Evolutionary conservation across 2,888 invertebrate genomes (phyloP).

Genomic region (Lutraria lutraria): DNA sequence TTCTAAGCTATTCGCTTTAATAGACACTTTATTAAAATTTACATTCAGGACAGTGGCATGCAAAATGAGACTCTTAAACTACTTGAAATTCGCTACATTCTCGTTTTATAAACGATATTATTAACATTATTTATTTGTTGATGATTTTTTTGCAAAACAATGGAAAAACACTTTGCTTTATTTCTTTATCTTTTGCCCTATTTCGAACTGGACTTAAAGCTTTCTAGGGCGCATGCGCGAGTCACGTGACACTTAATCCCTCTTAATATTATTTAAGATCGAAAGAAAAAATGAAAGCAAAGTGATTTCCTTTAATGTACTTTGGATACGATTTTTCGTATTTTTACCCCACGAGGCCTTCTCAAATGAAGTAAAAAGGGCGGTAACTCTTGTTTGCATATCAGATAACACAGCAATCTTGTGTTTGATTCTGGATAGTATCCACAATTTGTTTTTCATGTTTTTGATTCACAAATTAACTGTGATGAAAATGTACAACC

Average conservation of each 20-base stretch:
- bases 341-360: conserved; percentile 43
- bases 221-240: conserved; percentile 33
- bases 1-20: conserved; percentile 54
- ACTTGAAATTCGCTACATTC: conserved; percentile 52
- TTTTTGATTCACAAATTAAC: conserved; percentile 29
- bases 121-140: conserved; percentile 33
- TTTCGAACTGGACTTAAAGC: conserved; percentile 55
- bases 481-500: conserved; percentile 37
- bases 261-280: conserved; percentile 28
- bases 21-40: conserved; percentile 58
- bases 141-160: conserved; percentile 45
- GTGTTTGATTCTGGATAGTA: conserved; percentile 32
- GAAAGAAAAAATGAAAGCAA: conserved; percentile 48
- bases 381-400: conserved; percentile 41
- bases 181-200: conserved; percentile 50
- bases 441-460: conserved; percentile 40
- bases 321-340: conserved; percentile 41
- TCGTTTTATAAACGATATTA: conserved; percentile 29
- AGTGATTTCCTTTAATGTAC: conserved; percentile 43
- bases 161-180: conserved; percentile 55
- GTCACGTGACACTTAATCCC: conserved; percentile 42
- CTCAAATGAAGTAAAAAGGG: conserved; percentile 49
- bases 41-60: conserved; percentile 40
- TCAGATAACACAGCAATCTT: conserved; percentile 24
- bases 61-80: conserved; percentile 25